phyloP scores from a whole-genome alignment of 2,888 invertebrate genomes.

The Melinaea menophilus region DNA sequence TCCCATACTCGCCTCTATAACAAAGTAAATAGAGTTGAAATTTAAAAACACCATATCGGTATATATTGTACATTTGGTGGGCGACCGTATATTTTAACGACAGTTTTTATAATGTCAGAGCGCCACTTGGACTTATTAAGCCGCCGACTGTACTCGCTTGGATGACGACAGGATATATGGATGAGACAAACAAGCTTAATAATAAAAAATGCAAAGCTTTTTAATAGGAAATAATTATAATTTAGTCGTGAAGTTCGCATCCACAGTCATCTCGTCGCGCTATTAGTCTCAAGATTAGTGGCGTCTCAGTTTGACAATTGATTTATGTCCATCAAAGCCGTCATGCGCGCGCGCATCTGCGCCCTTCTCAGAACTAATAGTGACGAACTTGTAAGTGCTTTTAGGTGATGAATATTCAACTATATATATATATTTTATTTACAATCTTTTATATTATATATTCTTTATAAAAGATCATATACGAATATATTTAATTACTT shows the following conservation, averaged over 20 bases:
- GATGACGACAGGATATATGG: constrained; percentile 42
- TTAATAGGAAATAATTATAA: neutral
- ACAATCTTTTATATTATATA: too few species aligned
- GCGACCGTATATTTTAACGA: constrained; percentile 43
- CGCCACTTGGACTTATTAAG: constrained; percentile 73
- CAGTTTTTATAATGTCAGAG: constrained; percentile 60
- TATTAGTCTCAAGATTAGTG: constrained; percentile 68
- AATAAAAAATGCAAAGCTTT: neutral
- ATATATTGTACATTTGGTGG: constrained; percentile 23
- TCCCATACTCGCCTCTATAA: constrained; percentile 12
- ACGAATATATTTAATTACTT: too few species aligned
- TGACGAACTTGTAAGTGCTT: constrained; percentile 45
- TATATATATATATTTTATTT: too few species aligned
- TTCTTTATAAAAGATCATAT: too few species aligned
- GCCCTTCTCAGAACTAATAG: constrained; percentile 47
- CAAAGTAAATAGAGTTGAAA: neutral
- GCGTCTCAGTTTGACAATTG: constrained; percentile 72
- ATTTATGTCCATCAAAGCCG: constrained; percentile 77
- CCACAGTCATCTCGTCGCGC: constrained; percentile 50
- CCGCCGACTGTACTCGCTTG: constrained; percentile 36
- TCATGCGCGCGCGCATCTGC: constrained; percentile 72
- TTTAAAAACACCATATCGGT: neutral
- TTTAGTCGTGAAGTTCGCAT: constrained; percentile 33
- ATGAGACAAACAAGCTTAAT: constrained; percentile 33
- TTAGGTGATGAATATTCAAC: neutral